Evolutionary conservation across 2,888 invertebrate species (phyloP), one percentile per base, ranked within the genome.

Genomic region (Conops quadrifasciatus): DNA sequence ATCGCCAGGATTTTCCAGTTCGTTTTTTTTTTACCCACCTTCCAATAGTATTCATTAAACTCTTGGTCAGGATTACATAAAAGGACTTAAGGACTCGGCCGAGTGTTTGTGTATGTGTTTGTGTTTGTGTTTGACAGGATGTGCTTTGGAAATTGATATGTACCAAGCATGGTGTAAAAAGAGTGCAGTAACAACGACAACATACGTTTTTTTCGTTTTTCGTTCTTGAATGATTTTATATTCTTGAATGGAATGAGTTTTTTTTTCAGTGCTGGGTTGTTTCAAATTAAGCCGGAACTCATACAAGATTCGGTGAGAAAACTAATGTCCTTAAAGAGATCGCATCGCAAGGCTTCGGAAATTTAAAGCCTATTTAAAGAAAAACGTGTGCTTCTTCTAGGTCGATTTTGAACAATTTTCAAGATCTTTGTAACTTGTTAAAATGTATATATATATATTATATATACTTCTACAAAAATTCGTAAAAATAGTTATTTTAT

Each of bases 231-330:
- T n/a, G n/a, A 21, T 53, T 2, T 24, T 53, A 53, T 9, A 36
- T 3, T 53, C n/a, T 9, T 53, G 53, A 53, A 53, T 53, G 53
- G n/a, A 53, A n/a, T 19, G 21, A n/a, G n/a, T 53, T 53, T 53
- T 53, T 53, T 53, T 9, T 7, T 36, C 5, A 9, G 56, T 19
- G 26, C 36, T 4, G 9, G 36, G 4, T 7, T 36, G 4, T 36
- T 36, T 36, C 36, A 36, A 36, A 36, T 36, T 62, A 68, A 60
- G 60, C 68, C 62, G 68, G 68, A 68, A 68, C 68, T 43, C 62
- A 68, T 62, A 68, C 51, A 62, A 49, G 60, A 68, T 60, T 47
- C 51, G 62, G 36, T 62, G 60, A 28, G 26, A 49, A 58, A 26
- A 30, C 3, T 62, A 68, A 68, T 68, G 62, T 26, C 60, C 60